phyloP scores from a whole-genome alignment of 2,113 vertebrate genomes.

The Periophthalmus modestus region DNA sequence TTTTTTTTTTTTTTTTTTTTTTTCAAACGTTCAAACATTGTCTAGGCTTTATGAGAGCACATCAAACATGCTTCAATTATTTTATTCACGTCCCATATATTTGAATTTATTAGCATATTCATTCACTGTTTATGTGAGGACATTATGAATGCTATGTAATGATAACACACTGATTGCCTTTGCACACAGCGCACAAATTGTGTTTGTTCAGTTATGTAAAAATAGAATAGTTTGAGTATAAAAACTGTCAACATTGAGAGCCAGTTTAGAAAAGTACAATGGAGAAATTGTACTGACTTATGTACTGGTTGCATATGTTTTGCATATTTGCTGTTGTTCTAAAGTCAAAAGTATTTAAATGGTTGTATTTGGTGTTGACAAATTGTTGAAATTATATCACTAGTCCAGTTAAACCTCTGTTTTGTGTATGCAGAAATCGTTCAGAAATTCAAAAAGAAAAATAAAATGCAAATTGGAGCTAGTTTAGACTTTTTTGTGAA shows the following conservation, averaged over 20 bases:
- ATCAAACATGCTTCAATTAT: slow-evolving; percentile 64
- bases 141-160: slow-evolving; percentile 28
- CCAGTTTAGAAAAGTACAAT: background rate
- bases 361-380: too few species aligned
- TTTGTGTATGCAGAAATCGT: too few species aligned
- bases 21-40: slow-evolving; percentile 23
- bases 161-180: slow-evolving; percentile 15
- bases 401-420: too few species aligned
- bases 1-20: too few species aligned
- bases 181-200: background rate
- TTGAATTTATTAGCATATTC: slow-evolving; percentile 60
- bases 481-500: too few species aligned
- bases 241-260: background rate
- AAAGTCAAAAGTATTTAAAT: too few species aligned
- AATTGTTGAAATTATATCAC: too few species aligned
- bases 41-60: slow-evolving; percentile 55
- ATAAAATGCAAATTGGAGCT: too few species aligned
- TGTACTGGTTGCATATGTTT: background rate
- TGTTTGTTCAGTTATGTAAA: background rate
- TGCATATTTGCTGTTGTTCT: background rate
- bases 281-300: too few species aligned
- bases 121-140: slow-evolving; percentile 38
- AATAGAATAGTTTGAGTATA: background rate
- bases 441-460: too few species aligned
- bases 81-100: slow-evolving; percentile 45